A percentile compares a stretch with the other conserved stretches of the same genome.
Evolutionary conservation across 2,888 invertebrate genomes (phyloP).

Genomic region (Aleiodes testaceus): DNA sequence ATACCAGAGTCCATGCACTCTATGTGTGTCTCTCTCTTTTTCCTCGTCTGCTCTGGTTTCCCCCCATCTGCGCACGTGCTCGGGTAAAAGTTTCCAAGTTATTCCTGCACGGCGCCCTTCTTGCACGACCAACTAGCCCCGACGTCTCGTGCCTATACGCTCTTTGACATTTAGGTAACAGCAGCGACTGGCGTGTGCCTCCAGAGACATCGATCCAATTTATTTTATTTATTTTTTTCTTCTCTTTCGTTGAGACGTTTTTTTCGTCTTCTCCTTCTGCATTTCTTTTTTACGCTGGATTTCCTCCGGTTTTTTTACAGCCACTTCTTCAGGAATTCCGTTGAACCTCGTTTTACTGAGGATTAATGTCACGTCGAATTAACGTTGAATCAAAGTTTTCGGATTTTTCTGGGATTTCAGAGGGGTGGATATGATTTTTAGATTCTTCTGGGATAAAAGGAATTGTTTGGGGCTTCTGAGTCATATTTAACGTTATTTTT

Average conservation of each 20-base stretch:
- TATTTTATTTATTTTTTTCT: slow-evolving; percentile 13
- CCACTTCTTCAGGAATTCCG: slow-evolving; percentile 1
- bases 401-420: no score
- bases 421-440: no score
- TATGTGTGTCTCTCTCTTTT: not conserved
- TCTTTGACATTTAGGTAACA: slow-evolving; percentile 33
- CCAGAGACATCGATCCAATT: slow-evolving; percentile 30
- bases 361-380: slow-evolving; percentile 28
- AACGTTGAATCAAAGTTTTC: not conserved
- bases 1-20: slow-evolving; percentile 28
- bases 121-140: slow-evolving; percentile 22
- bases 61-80: slow-evolving; percentile 21
- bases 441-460: no score
- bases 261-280: not conserved
- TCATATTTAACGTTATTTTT: no score
- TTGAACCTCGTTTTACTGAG: slow-evolving; percentile 5
- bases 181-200: slow-evolving; percentile 27
- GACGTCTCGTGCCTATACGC: slow-evolving; percentile 28
- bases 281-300: not conserved
- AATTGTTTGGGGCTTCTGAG: no score
- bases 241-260: not conserved
- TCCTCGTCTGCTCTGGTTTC: not conserved
- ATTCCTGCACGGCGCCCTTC: slow-evolving; percentile 27
- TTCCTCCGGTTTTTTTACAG: slow-evolving; percentile 1
- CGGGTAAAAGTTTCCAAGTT: slow-evolving; percentile 23